Percentiles rank a stretch among this genome's conserved stretches.
These are phyloP conservation scores for Paragorgia papillata DNA, from an alignment of 92 coral and sea anemone genomes.

Conservation along the genomic window DNA sequence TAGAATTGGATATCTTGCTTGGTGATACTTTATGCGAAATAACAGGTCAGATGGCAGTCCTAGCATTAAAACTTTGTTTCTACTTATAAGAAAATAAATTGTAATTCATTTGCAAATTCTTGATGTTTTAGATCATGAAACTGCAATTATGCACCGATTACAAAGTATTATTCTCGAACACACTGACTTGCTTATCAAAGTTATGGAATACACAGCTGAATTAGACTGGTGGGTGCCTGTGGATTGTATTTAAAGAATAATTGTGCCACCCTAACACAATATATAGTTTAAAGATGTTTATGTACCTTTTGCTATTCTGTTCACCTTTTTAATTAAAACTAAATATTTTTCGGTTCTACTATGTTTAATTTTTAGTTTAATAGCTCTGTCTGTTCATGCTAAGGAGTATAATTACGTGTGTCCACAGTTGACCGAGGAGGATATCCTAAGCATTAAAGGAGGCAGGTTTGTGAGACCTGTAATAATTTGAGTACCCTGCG, in stretches of 20 bases:
- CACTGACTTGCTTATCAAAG: slow-evolving; percentile 77
- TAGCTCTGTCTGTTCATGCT: slow-evolving; percentile 86
- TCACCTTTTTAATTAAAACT: no score
- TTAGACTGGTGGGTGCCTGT: slow-evolving; percentile 77
- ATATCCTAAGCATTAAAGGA: slow-evolving; percentile 74
- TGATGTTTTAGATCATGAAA: slow-evolving; percentile 76
- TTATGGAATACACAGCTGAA: slow-evolving; percentile 96
- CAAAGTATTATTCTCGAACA: slow-evolving; percentile 84
- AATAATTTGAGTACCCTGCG: not conserved
- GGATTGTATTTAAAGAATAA: not conserved
- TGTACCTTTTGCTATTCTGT: no score
- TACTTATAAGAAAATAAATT: no score
- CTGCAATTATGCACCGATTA: slow-evolving; percentile 93
- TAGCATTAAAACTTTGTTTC: no score
- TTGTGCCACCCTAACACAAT: no score
- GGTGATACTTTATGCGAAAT: slow-evolving; percentile 99
- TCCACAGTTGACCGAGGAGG: slow-evolving; percentile 76
- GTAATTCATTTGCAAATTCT: not conserved
- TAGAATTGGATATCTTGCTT: slow-evolving; percentile 85
- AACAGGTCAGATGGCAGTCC: slow-evolving; percentile 75
- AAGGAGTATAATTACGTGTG: slow-evolving; percentile 85
- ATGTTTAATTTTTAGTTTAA: slow-evolving; percentile 73
- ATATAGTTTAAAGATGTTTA: no score
- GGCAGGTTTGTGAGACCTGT: slow-evolving; percentile 68
- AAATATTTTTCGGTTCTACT: no score